Percentiles rank a stretch among this genome's conserved stretches.
These are phyloP conservation scores for Frankliniella fusca DNA, from an alignment of 2,888 invertebrate genomes.

Conservation along the genomic window DNA sequence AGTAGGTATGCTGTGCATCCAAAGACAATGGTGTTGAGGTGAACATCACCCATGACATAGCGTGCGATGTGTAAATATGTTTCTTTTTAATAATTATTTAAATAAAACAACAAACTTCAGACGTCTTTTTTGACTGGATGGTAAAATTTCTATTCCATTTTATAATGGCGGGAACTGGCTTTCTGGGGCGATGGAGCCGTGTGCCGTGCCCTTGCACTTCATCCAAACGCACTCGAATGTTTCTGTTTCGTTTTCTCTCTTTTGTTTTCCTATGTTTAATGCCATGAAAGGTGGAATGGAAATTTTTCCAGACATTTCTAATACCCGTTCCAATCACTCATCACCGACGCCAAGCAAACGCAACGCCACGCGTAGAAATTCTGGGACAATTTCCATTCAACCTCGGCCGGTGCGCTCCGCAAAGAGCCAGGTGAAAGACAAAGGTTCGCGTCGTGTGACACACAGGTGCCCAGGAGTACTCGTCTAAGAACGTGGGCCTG, in stretches of 20 bases:
- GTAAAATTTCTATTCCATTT: conserved; percentile 23
- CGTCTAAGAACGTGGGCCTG: neutral
- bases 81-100: neutral
- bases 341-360: neutral
- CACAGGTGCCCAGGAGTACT: conserved; percentile 18
- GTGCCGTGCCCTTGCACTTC: too few relatives aligned
- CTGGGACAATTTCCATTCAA: conserved; percentile 17
- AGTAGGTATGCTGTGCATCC: too few relatives aligned
- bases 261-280: neutral
- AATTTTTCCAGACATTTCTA: conserved; percentile 13
- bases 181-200: neutral
- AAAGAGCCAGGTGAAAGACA: neutral
- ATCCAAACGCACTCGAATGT: neutral
- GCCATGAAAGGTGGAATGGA: conserved; percentile 6
- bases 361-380: neutral
- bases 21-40: conserved; percentile 28
- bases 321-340: too few relatives aligned
- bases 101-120: neutral
- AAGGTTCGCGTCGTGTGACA: neutral
- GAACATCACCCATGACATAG: conserved; percentile 40
- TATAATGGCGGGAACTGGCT: neutral
- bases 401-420: neutral
- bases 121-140: neutral
- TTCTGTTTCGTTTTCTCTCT: neutral
- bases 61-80: conserved; percentile 12